Evolutionary conservation across 2,888 invertebrate genomes (phyloP), one percentile per base, ranked within the genome.

Genomic region (Pyrrhia umbra): DNA sequence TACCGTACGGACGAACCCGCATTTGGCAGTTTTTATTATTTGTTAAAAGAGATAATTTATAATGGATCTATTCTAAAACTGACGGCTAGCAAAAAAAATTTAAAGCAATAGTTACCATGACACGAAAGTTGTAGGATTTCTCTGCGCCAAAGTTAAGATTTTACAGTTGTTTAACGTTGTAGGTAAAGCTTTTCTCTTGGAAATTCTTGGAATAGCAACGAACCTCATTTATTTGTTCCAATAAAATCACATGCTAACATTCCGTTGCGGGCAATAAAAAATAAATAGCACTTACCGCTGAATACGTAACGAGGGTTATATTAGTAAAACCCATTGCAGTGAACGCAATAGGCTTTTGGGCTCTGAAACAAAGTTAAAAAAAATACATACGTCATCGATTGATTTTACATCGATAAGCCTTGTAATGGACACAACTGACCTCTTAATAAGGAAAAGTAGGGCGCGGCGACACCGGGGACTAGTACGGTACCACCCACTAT

Each of bases 301-400:
- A 89, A 78, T 93, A 94, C 1, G 94, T 94, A 0, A 90, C 88
- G 0, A 94, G 87, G 3, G 90, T 90, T 52, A 95, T 92, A 68
- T 93, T 88, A 8, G 93, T 94, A 59, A 94, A 94, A 58, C 91
- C 91, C 93, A 93, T 92, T 30, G 94, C 92, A 25, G 95, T 94
- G 66, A 95, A 94, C 0, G 93, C 93, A 63, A 93, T 88, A 6
- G 92, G 91, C 68, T 92, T 92, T 77, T 92, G 95, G 13, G 94
- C 87, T 77, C 95, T 94, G 89, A 68, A 88, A 86, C 21, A 69
- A 51, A 30, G 34, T n/a, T 34, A 13, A 34, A n/a, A 34, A 34
- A 34, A 34, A 2, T n/a, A 34, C 1, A 6, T 6, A 25, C 2
- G 13, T 5, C 18, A 16, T 20, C 4, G 18, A 13, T 18, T 42